Base-by-base conservation (phyloP, 2,888 invertebrate species). In the Allolobophora icterica region DNA sequence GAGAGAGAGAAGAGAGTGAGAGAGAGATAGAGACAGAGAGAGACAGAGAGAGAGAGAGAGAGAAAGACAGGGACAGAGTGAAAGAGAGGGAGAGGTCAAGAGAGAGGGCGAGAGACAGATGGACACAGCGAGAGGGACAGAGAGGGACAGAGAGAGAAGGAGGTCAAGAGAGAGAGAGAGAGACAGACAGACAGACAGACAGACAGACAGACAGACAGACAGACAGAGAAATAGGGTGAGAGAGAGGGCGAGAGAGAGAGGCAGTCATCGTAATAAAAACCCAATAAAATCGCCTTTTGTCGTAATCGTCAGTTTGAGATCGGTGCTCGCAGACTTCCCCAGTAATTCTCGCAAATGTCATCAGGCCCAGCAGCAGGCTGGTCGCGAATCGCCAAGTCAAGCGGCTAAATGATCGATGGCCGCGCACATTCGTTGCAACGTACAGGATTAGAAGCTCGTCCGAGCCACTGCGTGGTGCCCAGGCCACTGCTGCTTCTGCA, bases 251-350 rank as follows among this genome's bases (percentile, higher is more conserved):
- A 35, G 8, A 34, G 34, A 35, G 35, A 21, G 15, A 35, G 34
- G 17, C 30, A 84, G 84, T 21, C 35, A 19, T 15, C 8, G 35
- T 87, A 87, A 87, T 87, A 87, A 87, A 87, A 87, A 35, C 34
- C 35, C 38, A 87, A 87, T 87, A 34, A 87, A 87, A 38, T 21
- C 24, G 87, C 87, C 71, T 71, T 87, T 87, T 87, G 87, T 87
- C 87, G 87, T 87, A 34, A 87, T 87, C 87, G 87, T 87, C 38
- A 38, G 34, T 35, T 38, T 34, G 13, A 34, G 87, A 34, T n/a
- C 11, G n/a, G 30, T 0, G 30, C 30, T 71, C 8, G 19, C 35
- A 19, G 35, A 87, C 35, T 87, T 15, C 6, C 35, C 87, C 71
- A 8, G 38, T 87, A 87, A 87, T 87, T 87, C 87, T 24, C 34